Evolutionary conservation across 2,888 invertebrate species (phyloP).

Genomic region (Scaptomyza flava): DNA sequence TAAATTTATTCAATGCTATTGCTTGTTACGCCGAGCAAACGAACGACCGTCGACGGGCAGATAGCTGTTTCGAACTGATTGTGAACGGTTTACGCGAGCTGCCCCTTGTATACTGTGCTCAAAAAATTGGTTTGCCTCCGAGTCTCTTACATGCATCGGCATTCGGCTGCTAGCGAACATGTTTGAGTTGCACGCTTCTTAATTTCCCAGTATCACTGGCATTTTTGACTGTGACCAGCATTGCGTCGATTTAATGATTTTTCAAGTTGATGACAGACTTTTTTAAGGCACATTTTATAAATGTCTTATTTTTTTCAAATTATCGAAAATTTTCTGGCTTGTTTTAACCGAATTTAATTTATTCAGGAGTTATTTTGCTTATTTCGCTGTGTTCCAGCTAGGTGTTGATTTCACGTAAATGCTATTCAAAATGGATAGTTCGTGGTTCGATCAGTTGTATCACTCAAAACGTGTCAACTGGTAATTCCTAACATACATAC

Average conservation of each 20-base stretch:
- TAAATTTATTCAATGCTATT: conserved; percentile 66
- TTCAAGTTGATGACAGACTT: no score
- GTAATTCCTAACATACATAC: no score
- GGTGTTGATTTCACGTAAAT: no score
- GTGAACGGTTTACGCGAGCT: conserved; percentile 60
- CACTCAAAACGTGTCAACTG: no score
- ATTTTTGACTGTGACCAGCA: conserved; percentile 33
- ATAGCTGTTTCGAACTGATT: conserved; percentile 32
- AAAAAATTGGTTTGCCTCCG: conserved; percentile 63
- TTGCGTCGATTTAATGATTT: not conserved
- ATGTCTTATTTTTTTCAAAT: no score
- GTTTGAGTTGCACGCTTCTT: conserved; percentile 39
- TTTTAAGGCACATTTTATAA: not conserved
- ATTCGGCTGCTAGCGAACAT: conserved; percentile 46
- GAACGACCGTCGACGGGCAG: conserved; percentile 59
- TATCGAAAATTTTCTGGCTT: no score
- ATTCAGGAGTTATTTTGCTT: no score
- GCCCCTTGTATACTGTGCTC: conserved; percentile 67
- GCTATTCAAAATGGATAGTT: no score
- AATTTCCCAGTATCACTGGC: conserved; percentile 49
- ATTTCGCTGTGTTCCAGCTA: no score
- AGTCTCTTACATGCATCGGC: conserved; percentile 46
- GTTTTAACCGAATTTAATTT: no score
- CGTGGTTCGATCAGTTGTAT: no score
- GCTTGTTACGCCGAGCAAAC: conserved; percentile 64